A percentile compares a stretch with the other conserved stretches of the same genome.
Evolutionary conservation across 2,113 vertebrate genomes (phyloP).

Genomic region (Strigops habroptila): DNA sequence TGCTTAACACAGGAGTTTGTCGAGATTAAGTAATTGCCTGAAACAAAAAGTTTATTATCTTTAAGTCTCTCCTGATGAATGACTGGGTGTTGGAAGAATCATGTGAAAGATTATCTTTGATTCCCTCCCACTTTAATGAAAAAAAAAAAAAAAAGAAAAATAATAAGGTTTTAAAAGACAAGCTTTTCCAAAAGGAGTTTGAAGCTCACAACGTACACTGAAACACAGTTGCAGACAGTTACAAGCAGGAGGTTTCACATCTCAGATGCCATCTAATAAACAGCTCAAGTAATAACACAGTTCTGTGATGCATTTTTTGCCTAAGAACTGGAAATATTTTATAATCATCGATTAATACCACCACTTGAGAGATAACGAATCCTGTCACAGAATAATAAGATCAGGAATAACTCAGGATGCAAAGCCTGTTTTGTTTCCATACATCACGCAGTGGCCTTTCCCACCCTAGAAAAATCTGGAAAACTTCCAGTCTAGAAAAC

Average conservation of each 20-base stretch:
- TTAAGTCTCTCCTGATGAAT: constrained; percentile 81
- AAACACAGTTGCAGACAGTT: not conserved
- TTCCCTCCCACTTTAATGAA: constrained; percentile 40
- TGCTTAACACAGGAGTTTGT: constrained; percentile 84
- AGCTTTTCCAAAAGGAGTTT: not conserved
- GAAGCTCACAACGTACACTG: not conserved
- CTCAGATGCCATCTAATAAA: not conserved
- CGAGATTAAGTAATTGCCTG: constrained; percentile 88
- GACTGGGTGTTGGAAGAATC: constrained; percentile 69
- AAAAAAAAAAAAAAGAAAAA: not conserved
- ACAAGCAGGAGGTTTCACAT: not conserved
- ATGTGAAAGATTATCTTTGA: constrained; percentile 73
- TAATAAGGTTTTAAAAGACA: constrained; percentile 23
- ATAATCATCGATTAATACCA: constrained; percentile 39
- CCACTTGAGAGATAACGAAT: constrained; percentile 12
- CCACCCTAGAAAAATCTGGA: not conserved
- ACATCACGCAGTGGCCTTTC: not conserved
- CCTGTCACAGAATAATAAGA: not conserved
- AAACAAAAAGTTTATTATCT: constrained; percentile 85
- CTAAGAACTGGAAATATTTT: constrained; percentile 4
- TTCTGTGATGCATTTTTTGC: not conserved
- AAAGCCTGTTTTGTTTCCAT: not conserved
- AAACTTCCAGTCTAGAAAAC: not conserved
- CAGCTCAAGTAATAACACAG: not conserved
- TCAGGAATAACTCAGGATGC: constrained; percentile 7